Base-by-base conservation (phyloP, 2,797 vertebrate genomes). In the Ambastaia sidthimunki region DNA sequence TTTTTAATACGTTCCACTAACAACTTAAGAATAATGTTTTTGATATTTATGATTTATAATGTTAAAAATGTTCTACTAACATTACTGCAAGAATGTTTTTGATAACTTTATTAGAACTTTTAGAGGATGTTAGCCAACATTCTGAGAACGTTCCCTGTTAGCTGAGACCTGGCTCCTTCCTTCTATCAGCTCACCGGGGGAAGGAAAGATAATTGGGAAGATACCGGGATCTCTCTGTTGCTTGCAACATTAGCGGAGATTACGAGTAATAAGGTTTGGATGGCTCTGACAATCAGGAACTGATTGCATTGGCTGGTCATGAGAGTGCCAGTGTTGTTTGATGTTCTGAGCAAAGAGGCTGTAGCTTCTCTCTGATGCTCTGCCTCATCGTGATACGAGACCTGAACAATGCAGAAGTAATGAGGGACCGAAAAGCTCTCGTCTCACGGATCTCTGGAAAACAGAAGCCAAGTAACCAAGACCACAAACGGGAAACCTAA, bases 181-280 rank as follows among this genome's bases (percentile, higher is more conserved):
- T 63, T 57, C 23, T 84, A 83, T 82, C 78, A 71, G 72, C 28
- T 79, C 71, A 59, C 21, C 16, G 37, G 66, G n/a, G 79, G 83
- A 70, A 74, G 74, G 13, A 50, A 41, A 41, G 37, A 41, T 41
- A 9, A 41, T 41, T 41, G 70, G 15, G 31, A 78, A 81, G 71
- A 84, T 80, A 80, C 83, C 82, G 55, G 72, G 83, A 82, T 81
- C 68, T 84, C 78, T 84, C 70, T 76, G 83, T n/a, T n/a, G 83
- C 83, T n/a, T 84, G 84, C 83, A 83, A 83, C 87, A 88, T 86
- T 88, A 84, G 84, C 57, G 12, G 60, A 87, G 87, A 90, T 89
- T 88, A 74, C 78, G 54, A 80, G 83, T 89, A 90, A 90, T 87
- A 87, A 84, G 84, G 69, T 69, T 57, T 76, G 79, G 80, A 88